Evolutionary conservation across 1,140 invertebrate species (phyloP).

Genomic region (Drosophila ohnishii): DNA sequence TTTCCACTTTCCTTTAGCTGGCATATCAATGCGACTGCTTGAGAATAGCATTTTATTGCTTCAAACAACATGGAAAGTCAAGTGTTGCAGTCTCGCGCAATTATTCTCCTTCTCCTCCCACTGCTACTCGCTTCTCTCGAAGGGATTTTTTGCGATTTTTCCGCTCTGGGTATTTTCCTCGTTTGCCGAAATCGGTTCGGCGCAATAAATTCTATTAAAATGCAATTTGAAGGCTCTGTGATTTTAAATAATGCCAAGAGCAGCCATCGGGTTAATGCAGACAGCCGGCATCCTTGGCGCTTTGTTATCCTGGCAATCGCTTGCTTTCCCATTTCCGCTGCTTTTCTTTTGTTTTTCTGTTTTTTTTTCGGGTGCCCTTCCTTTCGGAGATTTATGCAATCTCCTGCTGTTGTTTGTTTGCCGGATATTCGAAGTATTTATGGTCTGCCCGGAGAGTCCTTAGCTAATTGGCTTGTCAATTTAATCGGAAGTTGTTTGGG

Average conservation of each 20-base stretch:
- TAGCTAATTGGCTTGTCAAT: conserved; percentile 57
- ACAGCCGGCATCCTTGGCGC: conserved; percentile 32
- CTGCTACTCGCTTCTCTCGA: not conserved
- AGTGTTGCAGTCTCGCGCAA: conserved; percentile 74
- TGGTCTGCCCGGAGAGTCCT: conserved; percentile 41
- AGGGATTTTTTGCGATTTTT: conserved; percentile 14
- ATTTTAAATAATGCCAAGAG: conserved; percentile 77
- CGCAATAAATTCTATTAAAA: conserved; percentile 82
- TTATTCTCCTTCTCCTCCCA: conserved; percentile 39
- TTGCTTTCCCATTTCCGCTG: conserved; percentile 11
- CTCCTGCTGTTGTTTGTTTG: conserved; percentile 39
- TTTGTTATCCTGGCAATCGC: conserved; percentile 52
- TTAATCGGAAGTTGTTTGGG: conserved; percentile 37
- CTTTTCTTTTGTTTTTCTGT: not conserved
- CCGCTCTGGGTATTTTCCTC: conserved; percentile 20
- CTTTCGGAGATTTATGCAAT: conserved; percentile 68
- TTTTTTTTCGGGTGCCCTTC: conserved; percentile 18
- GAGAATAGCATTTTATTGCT: conserved; percentile 75
- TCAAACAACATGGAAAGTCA: conserved; percentile 77
- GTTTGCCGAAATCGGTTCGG: conserved; percentile 61
- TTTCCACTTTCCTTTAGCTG: conserved; percentile 9
- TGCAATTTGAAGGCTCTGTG: conserved; percentile 80
- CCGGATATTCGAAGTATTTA: conserved; percentile 54
- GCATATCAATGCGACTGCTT: conserved; percentile 61
- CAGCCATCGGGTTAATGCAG: conserved; percentile 64